Base-by-base conservation (phyloP, 2,797 vertebrate species). In the Tolypeutes matacus region DNA sequence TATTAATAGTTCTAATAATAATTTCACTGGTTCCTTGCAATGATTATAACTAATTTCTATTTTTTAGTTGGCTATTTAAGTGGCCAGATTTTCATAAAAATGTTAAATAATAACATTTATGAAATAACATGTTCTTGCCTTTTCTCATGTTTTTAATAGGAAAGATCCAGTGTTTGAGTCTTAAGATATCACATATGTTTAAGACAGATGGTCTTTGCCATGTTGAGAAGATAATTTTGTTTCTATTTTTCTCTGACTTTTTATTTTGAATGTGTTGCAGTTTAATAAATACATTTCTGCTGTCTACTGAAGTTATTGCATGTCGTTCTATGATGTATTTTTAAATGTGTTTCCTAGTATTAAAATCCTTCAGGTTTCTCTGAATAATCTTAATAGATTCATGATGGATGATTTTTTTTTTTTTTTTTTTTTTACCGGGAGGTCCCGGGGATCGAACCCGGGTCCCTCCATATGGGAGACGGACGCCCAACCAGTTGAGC, bases 161-260 rank as follows among this genome's bases (percentile, higher is more conserved):
- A 88, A 76, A 88, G 39, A 9, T 84, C 60, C 10, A 23, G 20
- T 65, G 27, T 92, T 76, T 95, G 75, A 65, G 27, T 88, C 36
- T 88, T 64, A 60, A 89, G 81, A 76, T 75, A n/a, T 4, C 27
- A 92, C 31, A 70, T n/a, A 95, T 96, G 53, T 72, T 86, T 69
- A 78, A 85, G 42, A 51, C 29, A 86, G 82, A 82, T 83, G 9
- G 12, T 94, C 39, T 95, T 96, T 91, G 64, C 20, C 36, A 60
- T 78, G 20, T 87, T 36, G 20, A 56, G 70, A 88, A 46, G 51
- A 89, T 70, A n/a, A 56, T 78, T 83, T 25, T 86, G n/a, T 69
- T 73, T 77, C 11, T 75, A 18, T 11, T 88, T 90, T 82, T 82
- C 51, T 86, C 34, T 23, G 20, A 60, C 17, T 60, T 94, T 86